Evolutionary conservation across 2,113 vertebrate genomes (phyloP), one percentile per base, ranked within the genome.

Genomic region (Heteronetta atricapilla): DNA sequence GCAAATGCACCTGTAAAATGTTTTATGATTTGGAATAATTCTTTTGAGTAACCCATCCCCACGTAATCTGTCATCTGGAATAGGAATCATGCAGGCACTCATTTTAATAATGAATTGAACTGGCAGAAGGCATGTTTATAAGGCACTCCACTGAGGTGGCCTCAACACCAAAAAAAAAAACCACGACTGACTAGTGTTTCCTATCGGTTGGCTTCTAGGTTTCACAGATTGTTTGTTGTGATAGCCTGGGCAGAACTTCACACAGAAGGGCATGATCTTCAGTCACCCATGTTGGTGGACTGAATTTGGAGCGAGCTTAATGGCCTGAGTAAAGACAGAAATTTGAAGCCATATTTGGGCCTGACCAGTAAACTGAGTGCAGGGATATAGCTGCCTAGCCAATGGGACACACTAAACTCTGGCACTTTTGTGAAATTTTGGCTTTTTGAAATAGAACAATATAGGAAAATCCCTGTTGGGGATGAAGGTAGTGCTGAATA

Each of bases 391-490:
- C 62, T 53, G 34, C 16, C 19, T 31, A 11, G 69, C 48, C 28
- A 68, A n/a, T 23, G 76, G 60, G 52, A 81, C 77, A 83, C 56
- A 63, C 42, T 42, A 46, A 60, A 34, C 11, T 78, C 40, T 12
- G 44, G 59, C 34, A 66, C 38, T 74, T 9, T 21, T 13, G 46
- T 1, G 3, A 63, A 83, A 81, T 34, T 50, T 36, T 66, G 40
- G 14, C 40, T 74, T 93, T 67, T 52, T 63, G 58, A 60, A 88
- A 60, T 28, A 72, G 56, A 75, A 82, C 11, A 42, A 86, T 92
- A 48, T 20, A 29, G 44, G 6, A n/a, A 38, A 89, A 53, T 82
- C 81, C 66, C 66, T 89, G 38, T 58, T 84, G 84, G 33, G 58
- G 44, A 28, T 86, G 90, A 64, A 72, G 38, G 48, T n/a, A 81